Evolutionary conservation across 2,113 vertebrate species (phyloP), one percentile per base, ranked within the genome.

Genomic region (Cyrtonyx montezumae): DNA sequence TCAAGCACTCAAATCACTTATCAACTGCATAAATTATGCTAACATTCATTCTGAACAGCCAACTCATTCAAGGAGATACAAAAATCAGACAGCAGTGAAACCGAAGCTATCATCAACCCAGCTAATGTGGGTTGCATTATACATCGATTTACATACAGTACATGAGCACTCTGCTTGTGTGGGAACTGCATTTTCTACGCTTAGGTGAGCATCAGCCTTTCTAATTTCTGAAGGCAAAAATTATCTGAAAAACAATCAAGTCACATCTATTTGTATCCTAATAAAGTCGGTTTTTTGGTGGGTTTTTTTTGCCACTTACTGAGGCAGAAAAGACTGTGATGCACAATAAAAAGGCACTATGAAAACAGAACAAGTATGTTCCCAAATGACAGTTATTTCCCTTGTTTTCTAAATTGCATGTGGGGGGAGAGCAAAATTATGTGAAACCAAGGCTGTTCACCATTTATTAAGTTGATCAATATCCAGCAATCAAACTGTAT

Each of bases 1-100:
- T 87, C 92, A 97, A 92, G 97, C 88, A 96, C 96, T 97, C 93
- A 97, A 97, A 95, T 97, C 53, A 94, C 95, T 97, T 94, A 96
- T 97, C 96, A 96, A 89, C 93, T 96, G 97, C 97, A 98, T 98
- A 98, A 97, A 98, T 98, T 98, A 98, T 98, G 95, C 86, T 95
- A 95, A 96, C 82, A 10, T 88, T 92, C 93, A 96, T 92, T 97
- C 96, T 95, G 93, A 92, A 56, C 96, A 97, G 88, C 93, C 95
- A 96, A 46, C 96, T 98, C 97, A 97, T 97, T 98, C 95, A 94
- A 84, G 88, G 96, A 97, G 94, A 95, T 97, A 97, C 95, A 96
- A 88, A 95, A 96, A 96, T 78, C 94, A 97, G 97, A 98, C 97
- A 97, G 97, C 93, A 74, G 67, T 92, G 93, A 96, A 97, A 97